These are phyloP conservation scores for Mesochorus sp. DNA, from an alignment of 2,888 invertebrate species.

Conservation along the genomic window DNA sequence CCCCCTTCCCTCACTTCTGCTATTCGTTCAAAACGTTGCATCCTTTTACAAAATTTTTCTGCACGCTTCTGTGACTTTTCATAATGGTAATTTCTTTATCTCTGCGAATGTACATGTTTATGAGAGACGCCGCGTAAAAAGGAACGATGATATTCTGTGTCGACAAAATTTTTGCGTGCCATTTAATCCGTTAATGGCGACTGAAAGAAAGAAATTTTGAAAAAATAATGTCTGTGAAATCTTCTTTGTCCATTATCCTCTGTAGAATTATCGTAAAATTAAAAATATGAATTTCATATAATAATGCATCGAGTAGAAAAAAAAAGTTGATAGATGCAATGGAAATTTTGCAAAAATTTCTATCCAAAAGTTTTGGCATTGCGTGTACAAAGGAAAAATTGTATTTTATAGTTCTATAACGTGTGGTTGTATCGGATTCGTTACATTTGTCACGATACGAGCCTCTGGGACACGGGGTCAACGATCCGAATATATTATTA, in stretches of 20 bases:
- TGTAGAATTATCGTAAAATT: no score
- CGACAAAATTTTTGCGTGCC: neutral
- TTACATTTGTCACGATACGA: neutral
- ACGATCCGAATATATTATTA: constrained; percentile 21
- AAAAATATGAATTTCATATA: no score
- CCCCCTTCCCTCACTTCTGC: neutral
- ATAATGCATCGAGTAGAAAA: no score
- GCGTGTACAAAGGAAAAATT: no score
- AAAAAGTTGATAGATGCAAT: no score
- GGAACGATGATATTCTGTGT: neutral
- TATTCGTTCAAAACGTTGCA: constrained; percentile 46
- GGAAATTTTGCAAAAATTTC: no score
- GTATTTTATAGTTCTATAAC: no score
- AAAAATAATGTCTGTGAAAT: no score
- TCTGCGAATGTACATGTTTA: neutral
- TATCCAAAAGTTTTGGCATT: no score
- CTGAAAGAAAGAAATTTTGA: neutral
- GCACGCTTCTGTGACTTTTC: constrained; percentile 19
- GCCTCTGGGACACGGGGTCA: constrained; percentile 17
- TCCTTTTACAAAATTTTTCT: constrained; percentile 38
- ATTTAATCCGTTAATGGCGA: neutral
- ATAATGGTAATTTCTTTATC: constrained; percentile 2
- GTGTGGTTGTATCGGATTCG: no score
- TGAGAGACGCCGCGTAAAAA: neutral
- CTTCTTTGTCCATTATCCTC: no score